These are phyloP conservation scores for Oreochromis niloticus DNA, from an alignment of 2,113 vertebrate genomes.

Conservation along the genomic window DNA sequence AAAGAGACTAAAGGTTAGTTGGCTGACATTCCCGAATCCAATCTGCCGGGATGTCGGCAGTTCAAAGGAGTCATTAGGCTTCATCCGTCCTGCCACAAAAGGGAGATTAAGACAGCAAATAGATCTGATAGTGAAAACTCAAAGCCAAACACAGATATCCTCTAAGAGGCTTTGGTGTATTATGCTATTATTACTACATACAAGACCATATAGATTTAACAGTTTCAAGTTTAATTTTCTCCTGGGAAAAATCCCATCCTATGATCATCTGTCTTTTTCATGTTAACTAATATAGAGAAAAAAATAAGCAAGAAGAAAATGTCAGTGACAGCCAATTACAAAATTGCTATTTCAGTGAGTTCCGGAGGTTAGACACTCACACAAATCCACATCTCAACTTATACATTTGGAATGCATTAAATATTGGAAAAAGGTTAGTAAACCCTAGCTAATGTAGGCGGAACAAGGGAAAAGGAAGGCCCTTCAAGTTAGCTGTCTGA, in stretches of 20 bases:
- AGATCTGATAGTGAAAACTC: conserved; percentile 52
- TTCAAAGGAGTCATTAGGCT: conserved; percentile 65
- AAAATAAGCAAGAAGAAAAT: background rate
- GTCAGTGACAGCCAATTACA: background rate
- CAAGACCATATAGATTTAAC: conserved; percentile 36
- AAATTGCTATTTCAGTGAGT: background rate
- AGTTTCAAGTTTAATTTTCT: conserved; percentile 58
- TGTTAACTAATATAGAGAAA: background rate
- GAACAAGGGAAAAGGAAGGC: background rate
- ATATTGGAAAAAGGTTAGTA: background rate
- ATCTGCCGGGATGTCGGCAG: conserved; percentile 37
- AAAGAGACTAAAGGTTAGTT: conserved; percentile 78
- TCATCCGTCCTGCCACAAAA: conserved; percentile 44
- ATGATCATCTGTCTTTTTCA: background rate
- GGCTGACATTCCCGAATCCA: conserved; percentile 73
- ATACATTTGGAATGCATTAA: background rate
- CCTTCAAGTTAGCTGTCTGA: background rate
- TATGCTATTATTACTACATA: conserved; percentile 36
- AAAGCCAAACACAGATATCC: conserved; percentile 67
- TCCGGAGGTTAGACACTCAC: background rate
- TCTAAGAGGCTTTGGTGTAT: conserved; percentile 61
- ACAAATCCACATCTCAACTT: background rate
- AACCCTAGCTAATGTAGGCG: background rate
- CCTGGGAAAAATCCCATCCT: conserved; percentile 48
- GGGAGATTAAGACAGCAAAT: conserved; percentile 69